These are phyloP conservation scores for Ageneiosus marmoratus DNA, from an alignment of 2,113 vertebrate species.

Conservation along the genomic window DNA sequence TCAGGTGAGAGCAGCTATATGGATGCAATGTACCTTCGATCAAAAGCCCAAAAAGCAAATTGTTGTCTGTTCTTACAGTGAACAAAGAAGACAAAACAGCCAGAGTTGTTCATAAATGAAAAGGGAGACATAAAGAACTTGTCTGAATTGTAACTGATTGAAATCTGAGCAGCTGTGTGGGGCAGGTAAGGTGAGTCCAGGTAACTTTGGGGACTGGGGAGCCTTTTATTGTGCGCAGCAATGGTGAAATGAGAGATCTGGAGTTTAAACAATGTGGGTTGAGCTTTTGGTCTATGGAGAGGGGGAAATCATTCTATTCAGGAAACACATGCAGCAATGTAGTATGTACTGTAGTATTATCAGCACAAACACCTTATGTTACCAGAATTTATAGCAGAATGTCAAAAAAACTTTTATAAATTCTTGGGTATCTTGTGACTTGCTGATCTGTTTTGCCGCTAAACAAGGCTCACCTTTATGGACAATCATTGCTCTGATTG, in stretches of 20 bases:
- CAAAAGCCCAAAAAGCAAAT: constrained; percentile 9
- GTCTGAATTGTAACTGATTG: constrained; percentile 62
- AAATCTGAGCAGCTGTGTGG: constrained; percentile 65
- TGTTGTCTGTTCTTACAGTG: constrained; percentile 45
- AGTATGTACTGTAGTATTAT: neutral
- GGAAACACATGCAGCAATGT: constrained; percentile 1
- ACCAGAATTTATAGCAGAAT: neutral
- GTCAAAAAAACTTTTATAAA: neutral
- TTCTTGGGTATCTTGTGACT: neutral
- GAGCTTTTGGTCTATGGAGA: neutral
- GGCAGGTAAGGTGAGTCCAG: constrained; percentile 58
- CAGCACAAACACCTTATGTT: too few relatives aligned
- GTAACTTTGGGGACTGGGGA: constrained; percentile 32
- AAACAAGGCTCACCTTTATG: constrained; percentile 24
- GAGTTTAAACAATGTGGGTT: constrained; percentile 14
- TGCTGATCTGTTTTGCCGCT: neutral
- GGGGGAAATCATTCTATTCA: neutral
- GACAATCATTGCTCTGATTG: constrained; percentile 2
- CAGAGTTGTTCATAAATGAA: constrained; percentile 60
- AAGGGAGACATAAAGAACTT: constrained; percentile 61
- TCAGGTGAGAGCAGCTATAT: neutral
- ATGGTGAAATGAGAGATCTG: constrained; percentile 62
- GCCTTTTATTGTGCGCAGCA: constrained; percentile 33
- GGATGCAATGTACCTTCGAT: neutral
- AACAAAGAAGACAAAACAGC: constrained; percentile 60